Conservation (phyloP, 2,888 invertebrate genomes). For the Acronicta leporina region DNA sequence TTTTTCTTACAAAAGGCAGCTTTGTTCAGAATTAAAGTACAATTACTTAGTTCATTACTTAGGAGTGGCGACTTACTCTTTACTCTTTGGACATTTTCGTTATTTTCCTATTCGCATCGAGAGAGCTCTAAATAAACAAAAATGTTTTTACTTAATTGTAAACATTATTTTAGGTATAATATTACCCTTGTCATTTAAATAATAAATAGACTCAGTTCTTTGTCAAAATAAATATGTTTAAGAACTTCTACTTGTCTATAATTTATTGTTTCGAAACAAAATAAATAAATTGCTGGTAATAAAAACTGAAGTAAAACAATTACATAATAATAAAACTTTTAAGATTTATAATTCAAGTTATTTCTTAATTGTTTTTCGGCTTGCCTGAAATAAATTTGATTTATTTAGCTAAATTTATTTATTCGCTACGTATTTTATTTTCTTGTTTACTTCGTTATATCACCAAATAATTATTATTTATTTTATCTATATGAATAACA, state of each 20-base stretch:
- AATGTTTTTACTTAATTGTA: slow-evolving; percentile 2
- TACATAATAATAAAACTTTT: slow-evolving; percentile 1
- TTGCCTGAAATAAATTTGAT: slow-evolving; percentile 11
- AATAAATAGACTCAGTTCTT: slow-evolving; percentile 1
- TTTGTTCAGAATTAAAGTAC: slow-evolving; percentile 38
- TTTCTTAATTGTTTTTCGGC: not conserved
- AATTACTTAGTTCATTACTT: slow-evolving; percentile 49
- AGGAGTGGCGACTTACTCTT: slow-evolving; percentile 33
- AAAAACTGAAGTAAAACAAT: not conserved
- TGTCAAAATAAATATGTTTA: not conserved
- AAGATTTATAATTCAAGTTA: slow-evolving; percentile 11
- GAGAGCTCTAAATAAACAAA: slow-evolving; percentile 5
- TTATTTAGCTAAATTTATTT: slow-evolving; percentile 6
- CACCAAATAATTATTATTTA: too few relatives aligned
- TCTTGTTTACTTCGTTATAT: not conserved
- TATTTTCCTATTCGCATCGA: slow-evolving; percentile 11
- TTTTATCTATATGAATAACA: too few relatives aligned
- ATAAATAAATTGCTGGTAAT: slow-evolving; percentile 1
- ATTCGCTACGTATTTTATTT: slow-evolving; percentile 1
- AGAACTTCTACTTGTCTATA: slow-evolving; percentile 7
- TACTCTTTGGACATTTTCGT: slow-evolving; percentile 19
- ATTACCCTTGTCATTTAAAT: slow-evolving; percentile 11
- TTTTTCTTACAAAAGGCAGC: slow-evolving; percentile 22
- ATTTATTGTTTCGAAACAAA: slow-evolving; percentile 31
- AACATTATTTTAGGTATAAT: not conserved